Base-by-base conservation (phyloP, 2,797 vertebrate genomes). In the Rhadinocentrus ornatus region DNA sequence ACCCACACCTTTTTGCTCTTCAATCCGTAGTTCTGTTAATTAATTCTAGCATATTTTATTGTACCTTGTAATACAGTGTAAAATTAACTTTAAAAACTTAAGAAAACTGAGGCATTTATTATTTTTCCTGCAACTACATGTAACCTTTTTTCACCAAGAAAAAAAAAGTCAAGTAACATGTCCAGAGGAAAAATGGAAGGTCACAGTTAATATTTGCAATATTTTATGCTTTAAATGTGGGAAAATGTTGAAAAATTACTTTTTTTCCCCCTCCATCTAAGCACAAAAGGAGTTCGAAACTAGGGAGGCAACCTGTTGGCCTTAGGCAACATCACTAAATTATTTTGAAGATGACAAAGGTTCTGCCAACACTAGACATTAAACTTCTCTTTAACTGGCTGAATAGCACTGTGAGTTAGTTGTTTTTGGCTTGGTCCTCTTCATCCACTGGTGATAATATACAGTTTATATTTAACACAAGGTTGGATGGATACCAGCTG, bases 181-280 rank as follows among this genome's bases (percentile, higher is more conserved):
- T 58, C 44, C 44, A 61, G 60, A 59, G 78, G 75, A 84, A 69
- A 84, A 78, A 85, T 84, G 44, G 52, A 75, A 77, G 15, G 69
- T 78, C 68, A 59, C 35, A 10, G 56, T 35, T 76, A 53, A 62
- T 83, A 66, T 74, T 72, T 76, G 32, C 34, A 12, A 16, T 44
- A 35, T 59, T 59, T 52, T 29, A 39, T 57, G 16, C 35, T 35
- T 41, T 29, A 3, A 66, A 62, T 39, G 35, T 52, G 12, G 3
- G 8, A 27, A 58, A 34, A 16, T 52, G 27, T 26, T 61, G 48
- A 12, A 41, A 15, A 24, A 32, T 71, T 58, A 68, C 11, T 16
- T 57, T 55, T n/a, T 18, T 32, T 32, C 8, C 6, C 8, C 6
- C 77, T 22, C 56, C 62, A 64, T 69, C 65, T 66, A 61, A 84